These are phyloP conservation scores for Drosophila kepulauana DNA, from an alignment of 1,140 invertebrate genomes.

Conservation along the genomic window DNA sequence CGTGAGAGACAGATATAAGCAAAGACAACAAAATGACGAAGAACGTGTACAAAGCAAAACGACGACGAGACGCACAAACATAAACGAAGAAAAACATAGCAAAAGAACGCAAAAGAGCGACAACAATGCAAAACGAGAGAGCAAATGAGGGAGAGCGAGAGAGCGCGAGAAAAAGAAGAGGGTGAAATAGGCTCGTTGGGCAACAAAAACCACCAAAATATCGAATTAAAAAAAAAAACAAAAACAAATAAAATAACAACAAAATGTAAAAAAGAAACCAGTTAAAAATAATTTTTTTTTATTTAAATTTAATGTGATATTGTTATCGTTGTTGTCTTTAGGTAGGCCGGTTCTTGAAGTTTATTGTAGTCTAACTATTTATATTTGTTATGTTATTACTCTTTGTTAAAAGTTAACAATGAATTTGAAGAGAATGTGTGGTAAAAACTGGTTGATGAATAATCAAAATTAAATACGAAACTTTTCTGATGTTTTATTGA, in stretches of 20 bases:
- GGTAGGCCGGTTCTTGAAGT: neutral
- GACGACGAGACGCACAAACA: conserved; percentile 49
- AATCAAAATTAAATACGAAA: neutral
- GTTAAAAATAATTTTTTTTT: conserved; percentile 20
- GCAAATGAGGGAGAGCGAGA: neutral
- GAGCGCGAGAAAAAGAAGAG: conserved; percentile 1
- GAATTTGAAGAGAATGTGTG: too few relatives aligned
- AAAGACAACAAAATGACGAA: conserved; percentile 47
- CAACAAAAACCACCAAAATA: conserved; percentile 28
- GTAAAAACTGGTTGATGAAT: neutral
- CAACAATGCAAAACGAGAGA: conserved; percentile 1
- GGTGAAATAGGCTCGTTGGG: conserved; percentile 47
- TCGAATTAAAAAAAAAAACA: neutral
- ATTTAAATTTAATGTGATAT: conserved; percentile 1
- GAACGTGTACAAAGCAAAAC: conserved; percentile 55
- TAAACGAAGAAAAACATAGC: conserved; percentile 38
- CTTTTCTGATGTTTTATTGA: too few relatives aligned
- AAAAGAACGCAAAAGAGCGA: conserved; percentile 10
- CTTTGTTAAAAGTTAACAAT: neutral
- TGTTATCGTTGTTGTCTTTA: neutral
- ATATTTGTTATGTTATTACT: neutral
- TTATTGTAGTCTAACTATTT: neutral
- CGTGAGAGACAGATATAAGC: conserved; percentile 55
- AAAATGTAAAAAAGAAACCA: conserved; percentile 25
- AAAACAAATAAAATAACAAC: conserved; percentile 12